Evolutionary conservation across 2,113 vertebrate species (phyloP), one percentile per base, ranked within the genome.

Genomic region (Platycercus adscitus): DNA sequence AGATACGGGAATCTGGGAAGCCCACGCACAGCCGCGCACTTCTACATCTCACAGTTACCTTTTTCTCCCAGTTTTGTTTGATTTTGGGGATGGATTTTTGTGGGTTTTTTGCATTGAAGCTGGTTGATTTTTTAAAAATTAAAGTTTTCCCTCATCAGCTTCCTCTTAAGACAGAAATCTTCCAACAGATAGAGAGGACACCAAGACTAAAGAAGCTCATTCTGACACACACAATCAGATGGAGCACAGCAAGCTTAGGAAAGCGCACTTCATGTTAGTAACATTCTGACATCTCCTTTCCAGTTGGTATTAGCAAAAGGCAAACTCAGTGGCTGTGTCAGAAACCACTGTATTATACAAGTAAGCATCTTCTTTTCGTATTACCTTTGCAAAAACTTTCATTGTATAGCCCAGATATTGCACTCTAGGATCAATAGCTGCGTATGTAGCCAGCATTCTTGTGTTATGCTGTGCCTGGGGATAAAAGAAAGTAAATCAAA

Each of bases 321-420:
- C 37, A 85, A 85, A 80, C 37, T 88, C 58, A 49, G 21, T 49
- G 44, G 29, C 47, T 86, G 14, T 58, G 73, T 44, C 37, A 86
- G 53, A 58, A 91, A 70, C 53, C 16, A 64, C 9, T 50, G 21
- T 41, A 35, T 31, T 49, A 20, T 9, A 85, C 16, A 93, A 66
- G 4, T 28, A 87, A 68, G 3, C 33, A 82, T 6, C 13, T 96
- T 47, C 53, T 66, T 78, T 89, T 82, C 35, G 3, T 47, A 96
- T 95, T 98, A 99, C 99, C 99, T 99, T 99, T 72, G 99, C 99
- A 97, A 99, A 99, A 78, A 99, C 99, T 97, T 99, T 99, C 98
- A 99, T 99, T 9, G 99, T 99, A 93, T 99, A 99, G 81, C 99
- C 99, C 86, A 99, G 98, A 94, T 98, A 99, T 55, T 99, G 99